phyloP scores from a whole-genome alignment of 2,113 vertebrate genomes.

The Zosterops lateralis region DNA sequence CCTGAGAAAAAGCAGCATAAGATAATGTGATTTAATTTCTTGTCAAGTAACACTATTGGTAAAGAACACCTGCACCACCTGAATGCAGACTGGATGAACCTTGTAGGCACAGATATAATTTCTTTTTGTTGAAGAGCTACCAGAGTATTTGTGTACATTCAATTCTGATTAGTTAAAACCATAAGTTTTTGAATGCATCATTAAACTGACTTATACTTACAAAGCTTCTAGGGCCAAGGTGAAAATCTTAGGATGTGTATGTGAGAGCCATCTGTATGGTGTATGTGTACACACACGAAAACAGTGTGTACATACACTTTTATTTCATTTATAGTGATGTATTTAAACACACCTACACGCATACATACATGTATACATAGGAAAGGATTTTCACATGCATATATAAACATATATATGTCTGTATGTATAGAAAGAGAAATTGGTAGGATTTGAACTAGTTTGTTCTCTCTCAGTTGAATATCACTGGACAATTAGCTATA shows the following conservation, averaged over 20 bases:
- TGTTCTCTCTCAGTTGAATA: neutral
- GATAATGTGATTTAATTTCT: neutral
- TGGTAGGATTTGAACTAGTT: neutral
- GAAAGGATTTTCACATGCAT: neutral
- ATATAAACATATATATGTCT: neutral
- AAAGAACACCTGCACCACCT: neutral
- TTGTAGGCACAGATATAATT: neutral
- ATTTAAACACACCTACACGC: neutral
- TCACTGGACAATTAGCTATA: neutral
- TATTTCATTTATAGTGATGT: neutral
- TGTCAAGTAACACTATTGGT: neutral
- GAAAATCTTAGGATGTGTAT: neutral
- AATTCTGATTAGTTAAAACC: neutral
- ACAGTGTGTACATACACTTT: neutral
- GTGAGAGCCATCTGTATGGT: neutral
- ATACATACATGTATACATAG: neutral
- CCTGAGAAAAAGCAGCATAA: constrained; percentile 10
- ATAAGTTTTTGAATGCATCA: neutral
- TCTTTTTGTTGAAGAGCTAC: neutral
- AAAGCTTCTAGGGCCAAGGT: neutral
- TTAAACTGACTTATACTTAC: neutral
- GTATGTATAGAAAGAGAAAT: neutral
- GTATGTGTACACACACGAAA: neutral
- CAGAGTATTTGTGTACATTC: neutral
- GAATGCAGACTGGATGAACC: neutral